phyloP scores from a whole-genome alignment of 2,797 vertebrate species.

The Syncerus caffer region DNA sequence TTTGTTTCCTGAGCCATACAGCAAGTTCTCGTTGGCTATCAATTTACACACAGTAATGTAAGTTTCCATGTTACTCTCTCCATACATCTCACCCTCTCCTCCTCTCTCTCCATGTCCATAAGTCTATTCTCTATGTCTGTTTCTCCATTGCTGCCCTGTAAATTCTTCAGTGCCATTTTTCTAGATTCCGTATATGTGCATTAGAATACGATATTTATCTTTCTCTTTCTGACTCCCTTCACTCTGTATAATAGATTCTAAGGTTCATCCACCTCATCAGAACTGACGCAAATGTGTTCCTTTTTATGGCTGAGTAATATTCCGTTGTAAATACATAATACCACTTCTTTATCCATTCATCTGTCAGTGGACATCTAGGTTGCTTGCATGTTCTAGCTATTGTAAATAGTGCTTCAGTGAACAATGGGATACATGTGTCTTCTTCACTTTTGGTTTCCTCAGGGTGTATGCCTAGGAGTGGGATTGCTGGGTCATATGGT shows the following conservation, averaged over 20 bases:
- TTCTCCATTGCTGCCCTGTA: neutral
- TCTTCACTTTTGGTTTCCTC: neutral
- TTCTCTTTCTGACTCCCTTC: neutral
- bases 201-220: neutral
- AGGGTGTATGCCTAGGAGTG: neutral
- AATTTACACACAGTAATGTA: neutral
- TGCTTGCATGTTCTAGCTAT: neutral
- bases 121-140: neutral
- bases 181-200: fast-evolving
- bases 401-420: neutral
- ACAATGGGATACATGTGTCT: neutral
- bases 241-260: neutral
- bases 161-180: neutral
- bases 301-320: neutral
- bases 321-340: neutral
- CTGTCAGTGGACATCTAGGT: neutral
- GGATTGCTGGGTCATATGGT: neutral
- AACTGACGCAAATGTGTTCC: neutral
- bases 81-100: neutral
- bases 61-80: neutral
- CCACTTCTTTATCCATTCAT: neutral
- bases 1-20: neutral
- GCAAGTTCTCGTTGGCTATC: neutral
- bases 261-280: neutral
- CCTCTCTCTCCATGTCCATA: neutral